Conservation (phyloP, 1,140 invertebrate species). For the Dufourea novaeangliae region DNA sequence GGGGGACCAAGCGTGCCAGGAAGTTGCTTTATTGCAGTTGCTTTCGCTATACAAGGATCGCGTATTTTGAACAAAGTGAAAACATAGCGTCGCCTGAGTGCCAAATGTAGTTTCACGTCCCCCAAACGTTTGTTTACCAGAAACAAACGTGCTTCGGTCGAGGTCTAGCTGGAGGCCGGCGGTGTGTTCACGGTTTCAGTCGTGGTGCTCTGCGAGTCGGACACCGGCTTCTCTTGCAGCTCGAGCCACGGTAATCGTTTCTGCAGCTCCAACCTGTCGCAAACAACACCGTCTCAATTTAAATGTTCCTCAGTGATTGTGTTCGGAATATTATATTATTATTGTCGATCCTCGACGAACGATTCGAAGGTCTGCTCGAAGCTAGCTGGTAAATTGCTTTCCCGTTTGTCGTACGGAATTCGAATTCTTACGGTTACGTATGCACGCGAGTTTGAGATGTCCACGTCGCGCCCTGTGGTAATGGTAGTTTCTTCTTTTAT, state of each 20-base stretch:
- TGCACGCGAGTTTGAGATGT: too few species aligned
- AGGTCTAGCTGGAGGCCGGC: slow-evolving; percentile 68
- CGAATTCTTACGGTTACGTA: too few species aligned
- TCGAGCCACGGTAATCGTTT: slow-evolving; percentile 80
- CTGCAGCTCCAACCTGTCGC: slow-evolving; percentile 75
- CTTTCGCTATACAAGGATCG: slow-evolving; percentile 39
- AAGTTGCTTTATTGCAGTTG: slow-evolving; percentile 52
- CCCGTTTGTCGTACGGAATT: too few species aligned
- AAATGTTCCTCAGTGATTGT: too few species aligned
- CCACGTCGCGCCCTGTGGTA: too few species aligned
- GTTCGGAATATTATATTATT: too few species aligned
- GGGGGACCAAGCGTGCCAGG: slow-evolving; percentile 31
- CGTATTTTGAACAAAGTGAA: slow-evolving; percentile 9
- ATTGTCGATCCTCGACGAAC: too few species aligned
- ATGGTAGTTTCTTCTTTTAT: too few species aligned
- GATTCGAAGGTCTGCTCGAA: too few species aligned
- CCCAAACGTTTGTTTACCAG: neutral
- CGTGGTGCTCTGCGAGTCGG: slow-evolving; percentile 72
- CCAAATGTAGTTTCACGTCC: slow-evolving; percentile 4
- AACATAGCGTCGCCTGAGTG: neutral
- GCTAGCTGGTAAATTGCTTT: too few species aligned
- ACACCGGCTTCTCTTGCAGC: slow-evolving; percentile 74
- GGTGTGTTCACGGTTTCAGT: slow-evolving; percentile 73
- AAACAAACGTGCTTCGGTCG: neutral
- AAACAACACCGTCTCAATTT: neutral